Evolutionary conservation across 1,140 invertebrate genomes (phyloP), one percentile per base, ranked within the genome.

Genomic region (Ladona fulva): DNA sequence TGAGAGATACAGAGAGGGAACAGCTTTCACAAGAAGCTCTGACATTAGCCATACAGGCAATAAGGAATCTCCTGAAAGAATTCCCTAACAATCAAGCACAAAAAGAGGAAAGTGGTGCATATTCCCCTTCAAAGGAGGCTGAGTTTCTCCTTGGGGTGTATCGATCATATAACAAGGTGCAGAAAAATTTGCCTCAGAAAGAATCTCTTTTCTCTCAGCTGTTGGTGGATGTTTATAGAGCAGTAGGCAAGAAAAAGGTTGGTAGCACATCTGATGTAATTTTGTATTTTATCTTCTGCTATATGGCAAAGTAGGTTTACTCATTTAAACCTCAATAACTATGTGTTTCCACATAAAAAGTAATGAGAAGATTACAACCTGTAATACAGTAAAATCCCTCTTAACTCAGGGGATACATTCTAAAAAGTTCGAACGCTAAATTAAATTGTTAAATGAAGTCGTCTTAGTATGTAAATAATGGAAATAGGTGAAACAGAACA

Each of bases 1-100:
- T 96, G 74, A 87, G 93, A 76, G 93, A 95, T 83, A 89, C 89
- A 5, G 94, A 96, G 83, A 88, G 94, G 79, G 89, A 92, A 80
- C 90, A 93, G 80, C 86, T 94, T 78, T 90, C 92, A 0, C 89
- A 91, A 75, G 91, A 93, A 85, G 93, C 94, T 0, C 87, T 93
- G 74, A 89, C 89, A 0, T 85, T 92, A n/a, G 90, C 90, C 80
- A 84, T 89, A 10, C 90, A 92, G 82, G 89, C 90, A 37, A 19
- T 78, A 14, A 12, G 78, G 24, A 24, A 25, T n/a, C 37, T 24
- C 14, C 24, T 78, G 11, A 24, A 42, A 37, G 5, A 1, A 66
- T 66, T 66, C n/a, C 14, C 52, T 12, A 12, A 3, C 52, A 66
- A 66, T 66, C 52, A 66, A 19, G 52, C 12, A 66, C 52, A 66